phyloP scores from a whole-genome alignment of 2,888 invertebrate genomes.

The Pocota personata region DNA sequence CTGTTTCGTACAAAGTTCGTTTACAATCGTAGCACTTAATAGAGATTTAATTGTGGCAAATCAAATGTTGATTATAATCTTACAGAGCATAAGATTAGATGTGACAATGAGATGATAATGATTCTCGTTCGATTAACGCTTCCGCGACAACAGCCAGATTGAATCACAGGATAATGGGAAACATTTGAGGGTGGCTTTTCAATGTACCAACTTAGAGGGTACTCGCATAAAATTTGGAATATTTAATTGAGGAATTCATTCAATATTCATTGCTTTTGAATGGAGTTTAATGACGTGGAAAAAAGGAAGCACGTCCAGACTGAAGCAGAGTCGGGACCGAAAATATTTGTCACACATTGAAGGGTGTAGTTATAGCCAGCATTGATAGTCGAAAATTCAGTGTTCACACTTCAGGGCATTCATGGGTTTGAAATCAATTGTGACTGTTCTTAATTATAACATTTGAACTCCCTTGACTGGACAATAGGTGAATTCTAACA shows the following conservation, averaged over 20 bases:
- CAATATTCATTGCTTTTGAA: slow-evolving; percentile 24
- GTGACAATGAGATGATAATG: slow-evolving; percentile 24
- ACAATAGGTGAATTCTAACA: too few relatives aligned
- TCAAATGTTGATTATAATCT: slow-evolving; percentile 45
- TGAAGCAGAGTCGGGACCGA: not conserved
- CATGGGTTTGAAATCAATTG: not conserved
- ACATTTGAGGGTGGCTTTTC: not conserved
- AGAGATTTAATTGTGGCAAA: slow-evolving; percentile 61
- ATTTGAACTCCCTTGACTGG: too few relatives aligned
- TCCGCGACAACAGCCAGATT: slow-evolving; percentile 12
- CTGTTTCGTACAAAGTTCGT: not conserved
- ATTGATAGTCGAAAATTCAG: not conserved
- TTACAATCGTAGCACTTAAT: slow-evolving; percentile 20
- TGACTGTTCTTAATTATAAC: not conserved
- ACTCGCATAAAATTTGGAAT: slow-evolving; percentile 21
- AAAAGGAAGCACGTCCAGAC: not conserved
- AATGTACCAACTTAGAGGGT: not conserved
- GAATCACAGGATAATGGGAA: slow-evolving; percentile 10
- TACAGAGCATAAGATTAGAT: not conserved
- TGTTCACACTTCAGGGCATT: not conserved
- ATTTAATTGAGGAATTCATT: not conserved
- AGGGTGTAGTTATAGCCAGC: not conserved
- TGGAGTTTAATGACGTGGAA: slow-evolving; percentile 25
- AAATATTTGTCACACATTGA: not conserved
- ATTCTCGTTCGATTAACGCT: slow-evolving; percentile 29